Base-by-base conservation (phyloP, 2,113 vertebrate species). In the Caretta caretta region DNA sequence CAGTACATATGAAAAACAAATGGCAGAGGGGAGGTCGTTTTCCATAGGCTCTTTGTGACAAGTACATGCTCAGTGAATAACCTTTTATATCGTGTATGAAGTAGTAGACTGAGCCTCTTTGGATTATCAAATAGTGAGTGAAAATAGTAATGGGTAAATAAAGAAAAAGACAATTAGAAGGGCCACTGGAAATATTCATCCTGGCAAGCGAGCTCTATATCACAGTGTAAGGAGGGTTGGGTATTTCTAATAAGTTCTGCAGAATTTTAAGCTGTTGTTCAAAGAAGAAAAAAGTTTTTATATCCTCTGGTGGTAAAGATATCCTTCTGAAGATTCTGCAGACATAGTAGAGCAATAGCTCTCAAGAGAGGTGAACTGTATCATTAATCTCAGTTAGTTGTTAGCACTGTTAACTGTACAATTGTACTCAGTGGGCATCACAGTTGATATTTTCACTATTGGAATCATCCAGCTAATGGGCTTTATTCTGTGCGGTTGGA, bases 91-190 rank as follows among this genome's bases (percentile, higher is more conserved):
- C 92, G 93, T 75, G 19, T 22, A 31, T 65, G 62, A 83, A 94
- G 57, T 1, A 51, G 31, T 1, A 93, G 48, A 17, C 16, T 29
- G 87, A 88, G 79, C 50, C 84, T 88, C 75, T 87, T 90, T 75
- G 59, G 51, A 95, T 92, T 91, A 88, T 78, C 90, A 91, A 94
- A 90, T 17, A 2, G 38, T 10, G 6, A 14, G 48, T 72, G 87
- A 59, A 95, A 93, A 96, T 65, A 82, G 86, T 59, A 84, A 13
- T 29, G 48, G 59, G 76, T n/a, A 93, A 96, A 38, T 72, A 72
- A 72, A 69, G 92, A 84, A 82, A 91, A 90, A 92, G 62, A 92
- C 90, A 97, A 93, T 80, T 85, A 80, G 54, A 20, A 51, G 65
- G 54, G 59, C 31, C 57, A 49, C 27, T 6, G 35, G 88, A 17